phyloP scores from a whole-genome alignment of 1,140 invertebrate genomes.

The Chrysoperla carnea region DNA sequence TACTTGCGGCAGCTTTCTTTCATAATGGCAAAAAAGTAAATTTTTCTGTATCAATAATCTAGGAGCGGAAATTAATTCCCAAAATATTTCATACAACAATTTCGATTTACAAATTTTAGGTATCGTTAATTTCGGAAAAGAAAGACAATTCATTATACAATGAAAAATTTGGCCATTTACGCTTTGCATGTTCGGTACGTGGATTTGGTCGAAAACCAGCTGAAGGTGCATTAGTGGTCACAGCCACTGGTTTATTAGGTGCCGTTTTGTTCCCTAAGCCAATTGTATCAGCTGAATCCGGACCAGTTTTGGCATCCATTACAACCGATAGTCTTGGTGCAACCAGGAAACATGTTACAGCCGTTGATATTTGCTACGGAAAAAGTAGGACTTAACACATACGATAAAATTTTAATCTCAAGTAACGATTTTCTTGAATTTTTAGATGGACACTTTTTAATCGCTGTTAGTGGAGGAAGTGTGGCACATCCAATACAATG shows the following conservation, averaged over 20 bases:
- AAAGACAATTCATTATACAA: slow-evolving; percentile 63
- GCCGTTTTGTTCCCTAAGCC: slow-evolving; percentile 36
- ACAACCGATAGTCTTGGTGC: slow-evolving; percentile 51
- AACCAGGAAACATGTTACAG: slow-evolving; percentile 50
- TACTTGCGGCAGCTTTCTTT: slow-evolving; percentile 64
- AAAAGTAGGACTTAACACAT: slow-evolving; percentile 32
- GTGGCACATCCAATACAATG: slow-evolving; percentile 54
- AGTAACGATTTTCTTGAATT: slow-evolving; percentile 1
- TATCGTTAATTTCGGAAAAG: slow-evolving; percentile 47
- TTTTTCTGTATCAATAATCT: neutral
- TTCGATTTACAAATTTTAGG: slow-evolving; percentile 16
- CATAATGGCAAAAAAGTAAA: slow-evolving; percentile 64
- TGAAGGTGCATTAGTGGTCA: slow-evolving; percentile 66
- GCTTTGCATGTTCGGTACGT: slow-evolving; percentile 61
- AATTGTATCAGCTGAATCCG: slow-evolving; percentile 9
- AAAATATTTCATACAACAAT: too few relatives aligned
- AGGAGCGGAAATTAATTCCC: too few relatives aligned
- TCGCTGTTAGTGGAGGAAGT: slow-evolving; percentile 56
- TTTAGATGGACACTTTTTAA: slow-evolving; percentile 58
- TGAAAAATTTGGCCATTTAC: slow-evolving; percentile 67
- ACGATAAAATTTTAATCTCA: too few relatives aligned
- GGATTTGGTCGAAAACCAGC: slow-evolving; percentile 70
- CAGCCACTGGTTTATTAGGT: slow-evolving; percentile 67
- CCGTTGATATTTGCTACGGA: slow-evolving; percentile 55
- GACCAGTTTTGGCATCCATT: slow-evolving; percentile 20